Conservation (phyloP, 2,113 vertebrate genomes). For the Rhinoderma darwinii region DNA sequence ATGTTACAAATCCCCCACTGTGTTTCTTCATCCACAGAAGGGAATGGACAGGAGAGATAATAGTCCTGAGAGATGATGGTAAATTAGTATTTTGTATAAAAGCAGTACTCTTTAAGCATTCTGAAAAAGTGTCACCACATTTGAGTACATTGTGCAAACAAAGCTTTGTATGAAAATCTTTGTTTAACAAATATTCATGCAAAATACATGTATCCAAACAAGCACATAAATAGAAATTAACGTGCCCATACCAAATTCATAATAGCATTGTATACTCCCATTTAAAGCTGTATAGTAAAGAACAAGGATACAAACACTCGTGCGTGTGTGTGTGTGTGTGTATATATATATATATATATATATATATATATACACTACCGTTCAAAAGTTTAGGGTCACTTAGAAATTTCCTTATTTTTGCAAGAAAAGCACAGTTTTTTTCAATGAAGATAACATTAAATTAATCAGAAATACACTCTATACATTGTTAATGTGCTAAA, state of each 20-base stretch:
- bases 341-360: too few relatives aligned
- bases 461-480: too few relatives aligned
- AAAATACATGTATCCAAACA: constrained; percentile 1
- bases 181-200: constrained; percentile 26
- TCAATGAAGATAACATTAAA: too few relatives aligned
- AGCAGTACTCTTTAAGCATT: constrained; percentile 35
- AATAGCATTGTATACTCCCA: background rate
- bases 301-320: background rate
- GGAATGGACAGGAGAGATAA: constrained; percentile 49
- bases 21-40: background rate
- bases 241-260: background rate
- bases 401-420: too few relatives aligned
- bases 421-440: too few relatives aligned
- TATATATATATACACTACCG: too few relatives aligned
- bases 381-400: too few relatives aligned
- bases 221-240: background rate
- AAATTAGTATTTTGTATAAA: constrained; percentile 21
- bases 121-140: constrained; percentile 39
- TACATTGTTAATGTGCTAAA: too few relatives aligned
- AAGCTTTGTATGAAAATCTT: constrained; percentile 1
- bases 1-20: constrained; percentile 48
- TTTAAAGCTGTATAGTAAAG: background rate
- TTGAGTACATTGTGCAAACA: constrained; percentile 24
- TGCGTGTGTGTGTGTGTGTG: background rate
- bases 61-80: constrained; percentile 42